Evolutionary conservation across 2,888 invertebrate genomes (phyloP).

Genomic region (Litoditis marina): DNA sequence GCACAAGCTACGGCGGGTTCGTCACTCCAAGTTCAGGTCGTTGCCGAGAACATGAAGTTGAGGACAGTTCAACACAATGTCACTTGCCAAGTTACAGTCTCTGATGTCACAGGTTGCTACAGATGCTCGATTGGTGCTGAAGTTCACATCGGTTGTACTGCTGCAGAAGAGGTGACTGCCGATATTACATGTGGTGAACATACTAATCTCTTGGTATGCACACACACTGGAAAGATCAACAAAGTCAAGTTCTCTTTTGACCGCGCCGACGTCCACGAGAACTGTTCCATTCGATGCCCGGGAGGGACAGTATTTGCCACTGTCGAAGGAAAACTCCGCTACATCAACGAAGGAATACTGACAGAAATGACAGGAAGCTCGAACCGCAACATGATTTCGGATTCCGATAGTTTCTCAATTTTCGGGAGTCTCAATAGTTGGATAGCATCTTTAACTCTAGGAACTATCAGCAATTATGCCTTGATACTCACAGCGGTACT

Average conservation of each 20-base stretch:
- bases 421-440: no score
- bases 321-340: background rate
- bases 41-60: background rate
- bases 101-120: background rate
- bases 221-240: background rate
- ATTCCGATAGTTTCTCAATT: no score
- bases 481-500: no score
- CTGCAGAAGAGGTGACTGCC: background rate
- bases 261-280: background rate
- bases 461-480: no score
- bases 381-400: no score
- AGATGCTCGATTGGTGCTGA: background rate
- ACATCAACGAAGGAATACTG: no score
- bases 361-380: no score
- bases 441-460: no score
- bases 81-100: background rate
- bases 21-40: background rate
- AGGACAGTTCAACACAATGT: background rate
- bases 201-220: background rate
- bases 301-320: background rate
- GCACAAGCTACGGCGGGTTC: background rate
- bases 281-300: background rate
- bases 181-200: background rate
- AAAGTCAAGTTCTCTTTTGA: background rate
- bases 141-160: background rate